Evolutionary conservation across 1,140 invertebrate genomes (phyloP).

Genomic region (Orius laevigatus): DNA sequence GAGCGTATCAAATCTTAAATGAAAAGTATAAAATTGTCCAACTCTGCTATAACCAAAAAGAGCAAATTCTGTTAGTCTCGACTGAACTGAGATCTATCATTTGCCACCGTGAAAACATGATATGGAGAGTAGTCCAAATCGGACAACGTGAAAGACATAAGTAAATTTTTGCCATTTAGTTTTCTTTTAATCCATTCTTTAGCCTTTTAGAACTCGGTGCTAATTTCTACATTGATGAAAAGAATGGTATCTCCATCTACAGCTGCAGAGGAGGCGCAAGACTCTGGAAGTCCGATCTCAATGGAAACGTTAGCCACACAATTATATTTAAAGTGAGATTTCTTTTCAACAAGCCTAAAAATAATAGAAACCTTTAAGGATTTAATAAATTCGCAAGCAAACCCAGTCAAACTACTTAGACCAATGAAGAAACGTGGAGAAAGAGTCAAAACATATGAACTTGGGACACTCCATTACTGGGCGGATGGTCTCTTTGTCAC

Average conservation of each 20-base stretch:
- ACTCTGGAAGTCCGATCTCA: slow-evolving; percentile 60
- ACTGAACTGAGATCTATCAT: slow-evolving; percentile 62
- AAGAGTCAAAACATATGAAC: slow-evolving; percentile 9
- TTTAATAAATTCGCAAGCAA: too few species aligned
- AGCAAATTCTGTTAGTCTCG: slow-evolving; percentile 54
- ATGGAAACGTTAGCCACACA: slow-evolving; percentile 66
- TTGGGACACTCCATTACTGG: slow-evolving; percentile 19
- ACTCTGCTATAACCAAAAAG: slow-evolving; percentile 52
- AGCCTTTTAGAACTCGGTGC: slow-evolving; percentile 49
- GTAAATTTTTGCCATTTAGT: slow-evolving; percentile 29
- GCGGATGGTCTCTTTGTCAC: slow-evolving; percentile 54
- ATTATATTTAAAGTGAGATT: slow-evolving; percentile 56
- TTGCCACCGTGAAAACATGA: slow-evolving; percentile 40
- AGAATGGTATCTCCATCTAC: slow-evolving; percentile 38
- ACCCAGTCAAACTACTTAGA: slow-evolving; percentile 10
- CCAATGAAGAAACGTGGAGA: slow-evolving; percentile 2
- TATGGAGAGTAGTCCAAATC: slow-evolving; percentile 56
- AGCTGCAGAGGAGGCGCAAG: slow-evolving; percentile 59
- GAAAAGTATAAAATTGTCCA: slow-evolving; percentile 74
- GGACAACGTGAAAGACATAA: slow-evolving; percentile 73
- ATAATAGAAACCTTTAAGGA: slow-evolving; percentile 13
- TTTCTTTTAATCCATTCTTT: slow-evolving; percentile 22
- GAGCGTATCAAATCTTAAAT: slow-evolving; percentile 63
- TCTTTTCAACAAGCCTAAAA: slow-evolving; percentile 17
- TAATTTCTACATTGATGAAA: slow-evolving; percentile 35